Base-by-base conservation (phyloP, 2,888 invertebrate genomes). In the Ochropleura plecta region DNA sequence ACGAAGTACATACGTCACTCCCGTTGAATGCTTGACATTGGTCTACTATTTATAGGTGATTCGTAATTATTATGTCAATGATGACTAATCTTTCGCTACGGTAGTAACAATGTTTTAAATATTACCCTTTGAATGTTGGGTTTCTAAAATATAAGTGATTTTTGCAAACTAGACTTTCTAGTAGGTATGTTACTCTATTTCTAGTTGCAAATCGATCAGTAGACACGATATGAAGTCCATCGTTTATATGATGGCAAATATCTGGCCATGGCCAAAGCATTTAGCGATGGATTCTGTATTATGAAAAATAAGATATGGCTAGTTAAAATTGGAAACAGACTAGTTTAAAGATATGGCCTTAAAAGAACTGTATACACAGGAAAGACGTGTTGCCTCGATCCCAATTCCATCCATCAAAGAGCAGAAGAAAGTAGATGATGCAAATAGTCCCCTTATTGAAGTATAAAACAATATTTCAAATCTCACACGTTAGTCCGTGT, bases 11-110 rank as follows among this genome's bases (percentile, higher is more conserved):
- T 55, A 69, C 81, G 57, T 64, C 71, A 81, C 46, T 18, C 9
- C 14, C 16, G 53, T 67, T 53, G 73, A 77, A 77, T 72, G 64
- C 73, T 82, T 74, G 73, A 82, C 69, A 81, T 85, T 76, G 74
- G 59, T 68, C 69, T 70, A 67, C 82, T 83, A 85, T 85, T 84
- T 82, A 84, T 84, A 79, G 72, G 5, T 30, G 64, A 76, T 76
- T 69, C 82, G 87, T 84, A 81, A 84, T 79, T 77, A 82, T 84
- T 83, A 75, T 86, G 84, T 74, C 76, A 70, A 76, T 68, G 67
- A 67, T 84, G 82, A 82, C 63, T 84, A 74, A 82, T 74, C 48
- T 73, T 48, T 70, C 30, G 64, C 40, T 67, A 66, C 67, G 59
- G 63, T 53, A 59, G 51, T 44, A 49, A 69, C 62, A 16, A 46